Evolutionary conservation across 2,888 invertebrate species (phyloP).

Genomic region (Drosophila paracracens): DNA sequence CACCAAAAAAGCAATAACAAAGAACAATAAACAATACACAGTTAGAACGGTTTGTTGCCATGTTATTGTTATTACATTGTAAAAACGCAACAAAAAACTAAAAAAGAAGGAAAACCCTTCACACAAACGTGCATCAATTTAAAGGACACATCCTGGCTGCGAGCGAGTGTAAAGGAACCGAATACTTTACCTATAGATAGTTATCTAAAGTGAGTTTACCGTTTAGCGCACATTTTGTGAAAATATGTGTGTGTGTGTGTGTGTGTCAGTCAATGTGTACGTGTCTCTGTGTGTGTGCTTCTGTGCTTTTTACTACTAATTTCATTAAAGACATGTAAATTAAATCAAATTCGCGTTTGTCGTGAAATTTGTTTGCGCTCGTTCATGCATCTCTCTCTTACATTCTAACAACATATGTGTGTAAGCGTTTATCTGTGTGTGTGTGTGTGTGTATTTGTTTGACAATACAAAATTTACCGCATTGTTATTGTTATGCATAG

Average conservation of each 20-base stretch:
- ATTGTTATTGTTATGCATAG: constrained; percentile 24
- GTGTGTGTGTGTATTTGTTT: constrained; percentile 39
- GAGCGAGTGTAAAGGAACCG: constrained; percentile 8
- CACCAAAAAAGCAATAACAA: constrained; percentile 21
- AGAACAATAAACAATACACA: constrained; percentile 31
- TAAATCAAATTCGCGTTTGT: constrained; percentile 73
- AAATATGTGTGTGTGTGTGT: constrained; percentile 10
- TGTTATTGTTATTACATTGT: constrained; percentile 25
- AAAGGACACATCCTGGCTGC: constrained; percentile 29
- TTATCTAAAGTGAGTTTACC: constrained; percentile 49
- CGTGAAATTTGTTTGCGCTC: constrained; percentile 63
- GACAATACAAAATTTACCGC: constrained; percentile 46
- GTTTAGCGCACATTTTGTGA: not conserved
- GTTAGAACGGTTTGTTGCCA: constrained; percentile 25
- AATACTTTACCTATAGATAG: constrained; percentile 16
- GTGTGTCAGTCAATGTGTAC: constrained; percentile 3
- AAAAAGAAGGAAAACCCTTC: not conserved
- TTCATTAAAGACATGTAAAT: constrained; percentile 79
- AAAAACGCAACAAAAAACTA: not conserved
- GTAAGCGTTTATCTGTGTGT: not conserved
- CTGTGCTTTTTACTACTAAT: constrained; percentile 61
- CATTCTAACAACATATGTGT: constrained; percentile 14
- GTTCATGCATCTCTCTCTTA: constrained; percentile 34
- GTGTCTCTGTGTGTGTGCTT: constrained; percentile 6
- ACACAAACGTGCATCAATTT: not conserved